These are phyloP conservation scores for Clistopyga incitator DNA, from an alignment of 2,888 invertebrate genomes.

Conservation along the genomic window DNA sequence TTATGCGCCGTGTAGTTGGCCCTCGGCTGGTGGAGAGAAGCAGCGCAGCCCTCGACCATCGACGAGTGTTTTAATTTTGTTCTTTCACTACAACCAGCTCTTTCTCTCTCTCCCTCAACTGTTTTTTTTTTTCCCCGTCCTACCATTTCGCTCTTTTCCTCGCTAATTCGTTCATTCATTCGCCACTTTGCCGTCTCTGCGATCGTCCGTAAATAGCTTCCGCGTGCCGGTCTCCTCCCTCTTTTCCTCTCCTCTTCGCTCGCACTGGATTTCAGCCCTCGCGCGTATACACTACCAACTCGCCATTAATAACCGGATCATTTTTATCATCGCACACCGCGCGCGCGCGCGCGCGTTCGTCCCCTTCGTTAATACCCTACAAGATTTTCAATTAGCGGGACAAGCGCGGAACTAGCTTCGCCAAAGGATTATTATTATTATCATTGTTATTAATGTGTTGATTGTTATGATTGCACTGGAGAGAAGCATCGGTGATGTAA, in stretches of 20 bases:
- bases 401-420: slow-evolving; percentile 14
- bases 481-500: neutral
- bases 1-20: slow-evolving; percentile 5
- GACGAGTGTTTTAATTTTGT: slow-evolving; percentile 64
- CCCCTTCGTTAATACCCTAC: slow-evolving; percentile 17
- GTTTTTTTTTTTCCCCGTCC: neutral
- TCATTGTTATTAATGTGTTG: slow-evolving; percentile 30
- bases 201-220: slow-evolving; percentile 64
- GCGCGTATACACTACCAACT: neutral
- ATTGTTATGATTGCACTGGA: slow-evolving; percentile 12
- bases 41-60: slow-evolving; percentile 17
- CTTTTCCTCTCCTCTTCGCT: neutral
- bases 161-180: slow-evolving; percentile 65
- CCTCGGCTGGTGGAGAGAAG: neutral
- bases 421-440: slow-evolving; percentile 27
- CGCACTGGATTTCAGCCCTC: neutral
- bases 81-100: slow-evolving; percentile 33
- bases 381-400: slow-evolving; percentile 48
- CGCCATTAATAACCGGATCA: slow-evolving; percentile 54
- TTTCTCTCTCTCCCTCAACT: slow-evolving; percentile 4
- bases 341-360: neutral
- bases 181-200: slow-evolving; percentile 53
- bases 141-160: neutral
- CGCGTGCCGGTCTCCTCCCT: slow-evolving; percentile 15
- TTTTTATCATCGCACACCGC: slow-evolving; percentile 51